Conservation (phyloP, 2,888 invertebrate species). For the Exephanes ischioxanthus region DNA sequence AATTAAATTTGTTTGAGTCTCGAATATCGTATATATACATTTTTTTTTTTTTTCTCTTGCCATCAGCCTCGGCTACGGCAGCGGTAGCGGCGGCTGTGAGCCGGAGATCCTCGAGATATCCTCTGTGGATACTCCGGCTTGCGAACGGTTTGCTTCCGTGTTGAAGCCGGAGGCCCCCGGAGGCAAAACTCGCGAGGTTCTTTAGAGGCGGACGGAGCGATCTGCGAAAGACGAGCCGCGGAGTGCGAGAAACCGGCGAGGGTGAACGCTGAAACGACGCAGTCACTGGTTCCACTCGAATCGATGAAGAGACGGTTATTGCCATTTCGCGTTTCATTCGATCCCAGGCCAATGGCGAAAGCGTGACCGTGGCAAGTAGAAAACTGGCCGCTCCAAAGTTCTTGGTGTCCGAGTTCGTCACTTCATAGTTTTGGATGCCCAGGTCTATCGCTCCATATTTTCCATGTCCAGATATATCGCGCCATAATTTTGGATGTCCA, state of each 20-base stretch:
- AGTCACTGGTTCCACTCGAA: neutral
- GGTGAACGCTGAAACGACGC: neutral
- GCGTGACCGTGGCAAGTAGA: neutral
- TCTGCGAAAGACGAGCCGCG: conserved; percentile 37
- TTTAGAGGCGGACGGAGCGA: conserved; percentile 23
- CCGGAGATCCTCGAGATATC: conserved; percentile 44
- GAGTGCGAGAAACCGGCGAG: conserved; percentile 25
- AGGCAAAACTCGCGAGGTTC: conserved; percentile 40
- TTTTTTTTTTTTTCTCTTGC: conserved; percentile 36
- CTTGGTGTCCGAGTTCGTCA: neutral
- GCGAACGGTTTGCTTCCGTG: conserved; percentile 35
- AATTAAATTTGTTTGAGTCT: conserved; percentile 65
- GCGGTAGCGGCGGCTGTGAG: neutral
- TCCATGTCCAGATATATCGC: neutral
- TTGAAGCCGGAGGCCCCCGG: conserved; percentile 24
- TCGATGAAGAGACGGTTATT: neutral
- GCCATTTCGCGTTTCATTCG: neutral
- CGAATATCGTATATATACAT: conserved; percentile 63
- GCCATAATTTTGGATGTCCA: neutral
- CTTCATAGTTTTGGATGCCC: neutral
- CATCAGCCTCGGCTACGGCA: neutral
- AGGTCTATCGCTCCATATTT: neutral
- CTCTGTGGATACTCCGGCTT: conserved; percentile 13
- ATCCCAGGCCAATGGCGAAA: neutral
- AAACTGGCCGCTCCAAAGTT: neutral